These are phyloP conservation scores for Zaprionus lachaisei DNA, from an alignment of 1,140 invertebrate genomes.

Conservation along the genomic window DNA sequence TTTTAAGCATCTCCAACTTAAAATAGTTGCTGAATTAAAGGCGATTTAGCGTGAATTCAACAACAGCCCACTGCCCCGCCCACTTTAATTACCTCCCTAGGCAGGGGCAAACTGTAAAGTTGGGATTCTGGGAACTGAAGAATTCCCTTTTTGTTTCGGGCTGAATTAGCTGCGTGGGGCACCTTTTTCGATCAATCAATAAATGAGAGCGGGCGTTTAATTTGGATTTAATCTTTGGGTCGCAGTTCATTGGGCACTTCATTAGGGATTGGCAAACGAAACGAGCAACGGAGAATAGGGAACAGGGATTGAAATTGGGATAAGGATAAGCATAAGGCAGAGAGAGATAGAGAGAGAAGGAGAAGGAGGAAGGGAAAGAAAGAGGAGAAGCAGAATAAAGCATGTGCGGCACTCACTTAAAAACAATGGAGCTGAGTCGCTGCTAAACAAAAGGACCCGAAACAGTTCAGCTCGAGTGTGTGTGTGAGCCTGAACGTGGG, in stretches of 20 bases:
- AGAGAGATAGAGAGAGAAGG: not conserved
- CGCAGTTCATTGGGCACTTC: slow-evolving; percentile 80
- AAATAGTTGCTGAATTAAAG: not conserved
- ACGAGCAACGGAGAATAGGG: not conserved
- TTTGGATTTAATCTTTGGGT: slow-evolving; percentile 80
- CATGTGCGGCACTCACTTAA: slow-evolving; percentile 75
- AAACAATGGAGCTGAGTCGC: slow-evolving; percentile 71
- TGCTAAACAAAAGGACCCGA: slow-evolving; percentile 62
- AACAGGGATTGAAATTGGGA: not conserved
- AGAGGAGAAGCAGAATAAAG: slow-evolving; percentile 33
- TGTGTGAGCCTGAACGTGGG: slow-evolving; percentile 11
- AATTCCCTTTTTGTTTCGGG: slow-evolving; percentile 12
- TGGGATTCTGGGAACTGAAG: not conserved
- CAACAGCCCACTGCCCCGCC: not conserved
- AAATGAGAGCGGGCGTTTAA: slow-evolving; percentile 66
- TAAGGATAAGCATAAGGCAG: not conserved
- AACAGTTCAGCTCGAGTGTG: slow-evolving; percentile 6
- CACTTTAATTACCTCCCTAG: not conserved
- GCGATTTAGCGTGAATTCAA: not conserved
- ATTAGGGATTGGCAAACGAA: slow-evolving; percentile 68
- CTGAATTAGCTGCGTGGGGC: slow-evolving; percentile 28
- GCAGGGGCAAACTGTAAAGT: not conserved
- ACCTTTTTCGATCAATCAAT: slow-evolving; percentile 80
- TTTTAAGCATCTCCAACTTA: not conserved
- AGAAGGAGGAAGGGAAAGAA: not conserved